Conservation (phyloP, 1,140 invertebrate species). For the Coelopa frigida region DNA sequence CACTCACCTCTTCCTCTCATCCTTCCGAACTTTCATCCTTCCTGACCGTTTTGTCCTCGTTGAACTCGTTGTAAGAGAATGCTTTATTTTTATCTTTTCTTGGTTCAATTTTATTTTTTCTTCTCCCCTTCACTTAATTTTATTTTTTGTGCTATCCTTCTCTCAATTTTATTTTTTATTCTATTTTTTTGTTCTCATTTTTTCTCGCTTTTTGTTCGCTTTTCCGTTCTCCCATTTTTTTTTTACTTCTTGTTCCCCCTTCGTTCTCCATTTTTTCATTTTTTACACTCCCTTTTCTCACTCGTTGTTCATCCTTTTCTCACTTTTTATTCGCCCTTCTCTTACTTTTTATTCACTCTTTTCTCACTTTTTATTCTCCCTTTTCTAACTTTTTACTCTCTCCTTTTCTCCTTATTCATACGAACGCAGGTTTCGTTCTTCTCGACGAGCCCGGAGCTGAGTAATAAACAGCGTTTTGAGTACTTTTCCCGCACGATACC, state of each 20-base stretch:
- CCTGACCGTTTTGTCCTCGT: no score
- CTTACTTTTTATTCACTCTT: background rate
- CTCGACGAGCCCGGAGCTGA: constrained; percentile 89
- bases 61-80: no score
- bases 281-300: background rate
- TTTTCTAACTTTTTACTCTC: background rate
- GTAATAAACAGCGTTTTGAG: constrained; percentile 91
- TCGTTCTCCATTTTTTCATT: no score
- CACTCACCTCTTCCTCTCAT: no score
- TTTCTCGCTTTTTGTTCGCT: background rate
- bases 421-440: constrained; percentile 82
- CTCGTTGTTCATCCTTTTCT: background rate
- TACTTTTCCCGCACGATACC: constrained; percentile 93
- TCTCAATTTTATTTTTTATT: no score
- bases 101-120: background rate
- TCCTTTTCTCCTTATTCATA: background rate
- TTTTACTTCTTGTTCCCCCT: background rate
- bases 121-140: background rate
- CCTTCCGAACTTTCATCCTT: no score
- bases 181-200: background rate
- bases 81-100: background rate
- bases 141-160: background rate
- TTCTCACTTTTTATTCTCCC: background rate
- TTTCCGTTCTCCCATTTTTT: no score
- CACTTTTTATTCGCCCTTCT: background rate